Base-by-base conservation (phyloP, 2,888 invertebrate genomes). In the Hirtodrosophila cameraria region DNA sequence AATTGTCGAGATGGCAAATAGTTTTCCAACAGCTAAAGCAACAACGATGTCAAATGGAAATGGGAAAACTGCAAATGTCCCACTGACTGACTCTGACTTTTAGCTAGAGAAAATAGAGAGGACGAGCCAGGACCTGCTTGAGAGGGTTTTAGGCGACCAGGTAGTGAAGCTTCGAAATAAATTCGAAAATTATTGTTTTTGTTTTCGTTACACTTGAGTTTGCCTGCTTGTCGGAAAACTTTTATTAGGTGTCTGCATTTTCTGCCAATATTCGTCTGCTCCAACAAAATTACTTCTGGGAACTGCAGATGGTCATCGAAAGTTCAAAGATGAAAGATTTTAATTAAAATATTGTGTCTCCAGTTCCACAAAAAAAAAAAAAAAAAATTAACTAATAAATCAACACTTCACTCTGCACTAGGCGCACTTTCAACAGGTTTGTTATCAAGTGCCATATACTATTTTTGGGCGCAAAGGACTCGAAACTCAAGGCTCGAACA, bases 1-100 rank as follows among this genome's bases (percentile, higher is more conserved):
- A 83, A 86, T 83, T 86, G 86, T 84, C 81, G 75, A 86, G 84
- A 83, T 83, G 75, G 82, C 82, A 86, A 83, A 86, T 83, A 83
- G 86, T 83, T 83, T 82, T 80, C 75, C 72, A 76, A 77, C 78
- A 71, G 60, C 65, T 68, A 55, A 45, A 50, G 63, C 80, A 79
- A 52, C 69, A 72, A 79, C 68, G 53, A 60, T 43, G 53, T 55
- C 75, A 80, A 86, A 77, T 73, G 77, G 81, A 82, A 80, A 86
- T 75, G 71, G 77, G 81, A 82, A 74, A 86, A 77, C 81, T 83
- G 73, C 60, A 80, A 72, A 77, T 81, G 78, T 65, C 69, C 86
- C 84, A 75, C 58, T 70, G 81, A 80, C 81, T 77, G 77, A 73
- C 69, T 72, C 41, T 15, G 39, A 18, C 36, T 46, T 23, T 23